Conservation (phyloP, 1,140 invertebrate species). For the Drosophila repletoides region DNA sequence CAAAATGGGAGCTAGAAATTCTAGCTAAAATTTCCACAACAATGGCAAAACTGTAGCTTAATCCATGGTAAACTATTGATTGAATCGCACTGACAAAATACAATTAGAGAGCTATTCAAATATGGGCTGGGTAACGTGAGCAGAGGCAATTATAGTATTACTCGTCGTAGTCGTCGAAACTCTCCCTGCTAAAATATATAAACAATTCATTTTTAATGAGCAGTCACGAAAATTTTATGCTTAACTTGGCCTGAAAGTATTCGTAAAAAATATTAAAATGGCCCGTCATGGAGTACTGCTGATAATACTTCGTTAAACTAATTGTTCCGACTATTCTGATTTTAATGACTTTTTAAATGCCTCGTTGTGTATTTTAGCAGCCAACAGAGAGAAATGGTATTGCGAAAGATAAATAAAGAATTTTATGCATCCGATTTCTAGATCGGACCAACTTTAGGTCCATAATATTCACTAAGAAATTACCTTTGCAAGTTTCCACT, state of each 20-base stretch:
- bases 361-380: constrained; percentile 30
- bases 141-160: neutral
- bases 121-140: neutral
- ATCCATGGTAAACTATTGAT: neutral
- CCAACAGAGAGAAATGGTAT: neutral
- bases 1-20: constrained; percentile 17
- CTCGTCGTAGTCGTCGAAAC: too few species aligned
- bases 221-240: constrained; percentile 38
- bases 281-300: neutral
- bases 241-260: constrained; percentile 51
- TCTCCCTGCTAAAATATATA: too few species aligned
- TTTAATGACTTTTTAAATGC: constrained; percentile 52
- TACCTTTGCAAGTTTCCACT: too few species aligned
- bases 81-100: neutral
- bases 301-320: too few species aligned
- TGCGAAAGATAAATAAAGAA: too few species aligned
- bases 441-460: too few species aligned
- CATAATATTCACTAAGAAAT: too few species aligned
- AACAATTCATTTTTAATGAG: constrained; percentile 11
- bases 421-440: too few species aligned
- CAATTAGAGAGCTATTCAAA: neutral
- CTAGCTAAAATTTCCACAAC: neutral
- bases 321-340: constrained; percentile 6
- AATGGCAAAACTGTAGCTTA: neutral
- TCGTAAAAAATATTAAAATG: constrained; percentile 6